These are phyloP conservation scores for Cavia porcellus DNA, from an alignment of 2,113 vertebrate genomes.

Conservation along the genomic window DNA sequence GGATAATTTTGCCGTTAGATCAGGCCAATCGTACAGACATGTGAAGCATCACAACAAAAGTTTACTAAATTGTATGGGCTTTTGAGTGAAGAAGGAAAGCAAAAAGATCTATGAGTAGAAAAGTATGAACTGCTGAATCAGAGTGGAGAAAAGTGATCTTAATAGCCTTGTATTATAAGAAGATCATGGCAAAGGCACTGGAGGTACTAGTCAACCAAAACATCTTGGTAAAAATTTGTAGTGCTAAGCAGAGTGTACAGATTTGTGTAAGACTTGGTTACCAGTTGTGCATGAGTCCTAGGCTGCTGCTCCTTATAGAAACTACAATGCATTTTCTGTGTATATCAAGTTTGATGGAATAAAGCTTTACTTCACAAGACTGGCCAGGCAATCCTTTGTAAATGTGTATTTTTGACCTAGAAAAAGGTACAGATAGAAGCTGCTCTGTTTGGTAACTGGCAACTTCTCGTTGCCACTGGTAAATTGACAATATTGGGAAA, in stretches of 20 bases:
- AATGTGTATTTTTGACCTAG: background rate
- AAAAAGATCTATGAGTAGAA: background rate
- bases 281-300: background rate
- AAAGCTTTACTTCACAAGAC: too few species aligned
- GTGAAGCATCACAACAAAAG: rapidly evolving
- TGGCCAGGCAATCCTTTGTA: background rate
- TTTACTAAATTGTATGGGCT: background rate
- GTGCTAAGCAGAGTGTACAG: background rate
- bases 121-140: background rate
- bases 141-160: background rate
- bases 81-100: background rate
- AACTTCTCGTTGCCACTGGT: background rate
- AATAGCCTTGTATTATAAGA: background rate
- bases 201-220: background rate
- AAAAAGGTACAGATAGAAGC: background rate
- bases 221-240: background rate
- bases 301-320: background rate
- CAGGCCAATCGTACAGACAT: background rate
- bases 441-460: background rate
- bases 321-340: background rate
- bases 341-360: background rate
- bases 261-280: background rate
- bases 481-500: background rate
- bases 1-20: background rate
- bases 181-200: background rate